Conservation (phyloP, 2,797 vertebrate genomes). For the Okamejei kenojei region DNA sequence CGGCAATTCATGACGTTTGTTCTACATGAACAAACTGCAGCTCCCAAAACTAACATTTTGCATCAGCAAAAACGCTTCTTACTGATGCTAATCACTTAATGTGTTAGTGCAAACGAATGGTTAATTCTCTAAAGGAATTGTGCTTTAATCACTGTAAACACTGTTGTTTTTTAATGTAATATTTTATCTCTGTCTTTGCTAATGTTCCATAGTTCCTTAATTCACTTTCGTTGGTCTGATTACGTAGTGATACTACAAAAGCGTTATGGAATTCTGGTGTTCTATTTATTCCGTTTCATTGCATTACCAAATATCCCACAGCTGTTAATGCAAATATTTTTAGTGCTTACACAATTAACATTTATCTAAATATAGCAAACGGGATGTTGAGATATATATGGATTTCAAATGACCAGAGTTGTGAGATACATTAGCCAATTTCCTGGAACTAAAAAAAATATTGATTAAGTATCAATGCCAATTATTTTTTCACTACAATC, state of each 20-base stretch:
- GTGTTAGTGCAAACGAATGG: background rate
- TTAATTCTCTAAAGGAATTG: background rate
- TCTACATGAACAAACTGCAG: background rate
- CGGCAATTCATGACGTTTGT: background rate
- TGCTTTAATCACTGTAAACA: background rate
- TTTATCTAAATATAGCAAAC: background rate
- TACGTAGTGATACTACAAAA: slow-evolving; percentile 4
- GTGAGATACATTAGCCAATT: too few relatives aligned
- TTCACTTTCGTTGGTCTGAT: slow-evolving; percentile 8
- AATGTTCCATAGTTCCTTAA: background rate
- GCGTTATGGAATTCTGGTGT: background rate
- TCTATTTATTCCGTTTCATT: background rate
- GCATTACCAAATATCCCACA: background rate
- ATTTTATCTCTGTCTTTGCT: background rate
- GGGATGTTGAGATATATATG: background rate
- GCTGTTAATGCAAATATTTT: background rate
- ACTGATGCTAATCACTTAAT: background rate
- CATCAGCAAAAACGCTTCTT: background rate
- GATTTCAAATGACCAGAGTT: background rate
- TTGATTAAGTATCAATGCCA: background rate
- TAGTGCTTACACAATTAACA: background rate
- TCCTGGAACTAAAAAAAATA: background rate
- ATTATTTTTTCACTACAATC: background rate
- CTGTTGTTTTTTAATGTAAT: background rate
- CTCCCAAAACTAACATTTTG: background rate